Base-by-base conservation (phyloP, 1,140 invertebrate genomes). In the Drosophila seguyi region DNA sequence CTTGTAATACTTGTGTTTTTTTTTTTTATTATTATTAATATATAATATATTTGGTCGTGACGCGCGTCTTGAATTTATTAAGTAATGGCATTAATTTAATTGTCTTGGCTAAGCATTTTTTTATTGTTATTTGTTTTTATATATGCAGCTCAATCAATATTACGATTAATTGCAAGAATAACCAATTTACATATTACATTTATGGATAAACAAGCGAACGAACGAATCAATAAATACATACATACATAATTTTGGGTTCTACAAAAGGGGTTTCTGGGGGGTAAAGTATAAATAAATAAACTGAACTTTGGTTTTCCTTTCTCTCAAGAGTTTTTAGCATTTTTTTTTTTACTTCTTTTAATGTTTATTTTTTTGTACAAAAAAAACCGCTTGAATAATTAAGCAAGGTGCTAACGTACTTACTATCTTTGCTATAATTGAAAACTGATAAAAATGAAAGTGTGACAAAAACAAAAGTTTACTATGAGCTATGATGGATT, bases 41-140 rank as follows among this genome's bases (percentile, higher is more conserved):
- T 20, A 42, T 20, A 20, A n/a, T n/a, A n/a, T n/a, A n/a, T 18
- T 18, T 53, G 13, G 50, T 53, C 50, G 44, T 31, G 45, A 52
- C 38, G 52, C 38, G 36, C n/a, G n/a, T 47, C 53, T 50, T 73
- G 66, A 75, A 58, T 63, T 69, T 59, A 71, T 44, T 59, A 45
- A 58, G 25, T 63, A 79, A 59, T 45, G 34, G 38, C 42, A 18
- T 58, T 83, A 41, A 79, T 66, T 75, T 79, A 76, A 60, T 48
- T 60, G 42, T 14, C 47, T 71, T 56, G 72, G 52, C 60, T 86
- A 87, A 78, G 76, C 62, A 71, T 84, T 83, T 77, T 77, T 73
- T 77, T 65, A 87, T 86, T 86, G 82, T 86, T 86, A 86, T 86
- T 86, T 86, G 82, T 86, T 86, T 86, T 86, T 86, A 86, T 86